Conservation (phyloP, 2,888 invertebrate species). For the Zaprionus lineosus region DNA sequence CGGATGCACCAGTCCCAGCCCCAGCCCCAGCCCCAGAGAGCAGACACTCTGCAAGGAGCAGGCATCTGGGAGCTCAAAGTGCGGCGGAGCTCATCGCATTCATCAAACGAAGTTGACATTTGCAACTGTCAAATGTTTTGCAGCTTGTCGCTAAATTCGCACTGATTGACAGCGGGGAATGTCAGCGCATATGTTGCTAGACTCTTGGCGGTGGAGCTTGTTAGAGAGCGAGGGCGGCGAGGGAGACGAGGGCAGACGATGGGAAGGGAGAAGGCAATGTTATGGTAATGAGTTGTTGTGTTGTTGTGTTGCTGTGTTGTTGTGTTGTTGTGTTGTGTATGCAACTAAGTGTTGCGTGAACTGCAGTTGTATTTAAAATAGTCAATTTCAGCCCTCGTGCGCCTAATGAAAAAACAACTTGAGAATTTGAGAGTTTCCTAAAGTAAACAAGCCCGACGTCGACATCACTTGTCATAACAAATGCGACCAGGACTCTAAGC, state of each 20-base stretch:
- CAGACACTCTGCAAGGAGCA: too few species aligned
- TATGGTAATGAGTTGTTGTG: constrained; percentile 73
- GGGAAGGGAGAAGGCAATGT: constrained; percentile 38
- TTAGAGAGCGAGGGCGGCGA: background rate
- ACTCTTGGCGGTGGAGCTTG: constrained; percentile 1
- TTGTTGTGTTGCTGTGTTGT: too few species aligned
- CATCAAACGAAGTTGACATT: constrained; percentile 55
- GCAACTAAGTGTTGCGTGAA: constrained; percentile 21
- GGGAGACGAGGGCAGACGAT: background rate
- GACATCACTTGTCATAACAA: constrained; percentile 72
- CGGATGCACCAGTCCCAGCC: too few species aligned
- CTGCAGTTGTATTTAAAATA: constrained; percentile 10
- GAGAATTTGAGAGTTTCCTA: constrained; percentile 44
- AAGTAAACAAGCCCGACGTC: constrained; percentile 50
- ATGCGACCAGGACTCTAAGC: constrained; percentile 40
- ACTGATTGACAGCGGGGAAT: constrained; percentile 67
- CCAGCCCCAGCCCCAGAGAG: too few species aligned
- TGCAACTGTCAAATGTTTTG: constrained; percentile 72
- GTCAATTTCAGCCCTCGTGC: constrained; percentile 11
- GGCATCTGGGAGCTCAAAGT: too few species aligned
- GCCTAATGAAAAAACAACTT: constrained; percentile 56
- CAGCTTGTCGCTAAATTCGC: constrained; percentile 59
- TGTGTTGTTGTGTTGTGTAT: too few species aligned
- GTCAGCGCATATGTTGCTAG: constrained; percentile 61
- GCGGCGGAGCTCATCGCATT: constrained; percentile 34